Conservation (phyloP, 2,113 vertebrate genomes). For the Steatornis caripensis region DNA sequence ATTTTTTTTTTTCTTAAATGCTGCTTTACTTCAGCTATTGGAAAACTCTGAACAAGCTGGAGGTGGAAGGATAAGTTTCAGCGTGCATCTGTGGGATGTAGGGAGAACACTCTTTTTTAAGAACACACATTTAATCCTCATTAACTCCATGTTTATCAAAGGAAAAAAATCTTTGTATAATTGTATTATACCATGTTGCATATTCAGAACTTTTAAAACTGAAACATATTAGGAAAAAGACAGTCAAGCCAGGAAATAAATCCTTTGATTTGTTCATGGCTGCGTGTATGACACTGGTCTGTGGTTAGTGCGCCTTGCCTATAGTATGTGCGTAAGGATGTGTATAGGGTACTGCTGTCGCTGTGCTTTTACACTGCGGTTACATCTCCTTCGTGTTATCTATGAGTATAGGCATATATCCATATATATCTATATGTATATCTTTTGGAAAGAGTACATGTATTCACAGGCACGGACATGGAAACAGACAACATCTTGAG, state of each 20-base stretch:
- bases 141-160: background rate
- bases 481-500: background rate
- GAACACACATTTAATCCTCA: background rate
- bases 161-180: background rate
- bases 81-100: background rate
- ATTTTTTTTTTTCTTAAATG: slow-evolving; percentile 24
- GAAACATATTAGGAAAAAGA: background rate
- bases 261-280: background rate
- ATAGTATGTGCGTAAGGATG: fast-evolving
- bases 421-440: too few relatives aligned
- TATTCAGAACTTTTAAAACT: background rate
- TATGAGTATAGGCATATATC: too few relatives aligned
- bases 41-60: slow-evolving; percentile 45
- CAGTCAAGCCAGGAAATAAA: background rate
- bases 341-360: fast-evolving
- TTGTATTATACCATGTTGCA: background rate
- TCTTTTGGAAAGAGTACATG: background rate
- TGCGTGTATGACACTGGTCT: background rate
- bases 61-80: background rate
- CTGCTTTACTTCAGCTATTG: slow-evolving; percentile 26
- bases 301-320: background rate
- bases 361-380: background rate
- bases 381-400: background rate
- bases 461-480: fast-evolving
- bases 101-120: background rate